phyloP scores from a whole-genome alignment of 2,888 invertebrate genomes.

The Volucella bombylans region DNA sequence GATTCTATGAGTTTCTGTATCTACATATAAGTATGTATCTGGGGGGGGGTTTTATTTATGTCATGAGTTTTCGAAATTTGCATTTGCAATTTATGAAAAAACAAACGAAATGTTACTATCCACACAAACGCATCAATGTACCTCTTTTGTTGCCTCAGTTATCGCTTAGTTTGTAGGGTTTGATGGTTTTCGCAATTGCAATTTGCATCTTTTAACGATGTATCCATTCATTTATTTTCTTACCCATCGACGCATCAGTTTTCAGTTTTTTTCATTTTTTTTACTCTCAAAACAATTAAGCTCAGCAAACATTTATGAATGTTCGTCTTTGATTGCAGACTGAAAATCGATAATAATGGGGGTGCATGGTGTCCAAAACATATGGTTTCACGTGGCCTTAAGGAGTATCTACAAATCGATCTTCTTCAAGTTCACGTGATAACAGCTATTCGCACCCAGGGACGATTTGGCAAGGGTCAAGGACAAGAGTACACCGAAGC shows the following conservation, averaged over 20 bases:
- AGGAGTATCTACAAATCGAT: constrained; percentile 91
- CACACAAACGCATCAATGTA: constrained; percentile 42
- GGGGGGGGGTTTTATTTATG: constrained; percentile 58
- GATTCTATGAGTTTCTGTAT: constrained; percentile 16
- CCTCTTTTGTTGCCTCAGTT: constrained; percentile 30
- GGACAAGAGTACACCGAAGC: constrained; percentile 92
- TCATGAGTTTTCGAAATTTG: constrained; percentile 71
- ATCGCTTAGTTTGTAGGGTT: neutral
- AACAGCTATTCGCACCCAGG: constrained; percentile 90
- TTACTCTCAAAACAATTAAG: constrained; percentile 17
- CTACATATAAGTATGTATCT: constrained; percentile 39
- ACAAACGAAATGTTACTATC: constrained; percentile 54
- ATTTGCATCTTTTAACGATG: constrained; percentile 48
- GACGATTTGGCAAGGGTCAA: constrained; percentile 91
- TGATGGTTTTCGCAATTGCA: neutral
- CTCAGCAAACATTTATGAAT: constrained; percentile 13
- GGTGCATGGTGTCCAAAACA: constrained; percentile 94
- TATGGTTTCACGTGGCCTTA: constrained; percentile 87
- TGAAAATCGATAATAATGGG: constrained; percentile 89
- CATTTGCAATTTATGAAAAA: constrained; percentile 69
- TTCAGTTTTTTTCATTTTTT: too few species aligned
- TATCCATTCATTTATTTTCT: constrained; percentile 11
- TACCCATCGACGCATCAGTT: constrained; percentile 4
- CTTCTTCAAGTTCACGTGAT: constrained; percentile 86
- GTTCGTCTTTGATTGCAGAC: constrained; percentile 83